Base-by-base conservation (phyloP, 1,140 invertebrate species). In the Manduca sexta region DNA sequence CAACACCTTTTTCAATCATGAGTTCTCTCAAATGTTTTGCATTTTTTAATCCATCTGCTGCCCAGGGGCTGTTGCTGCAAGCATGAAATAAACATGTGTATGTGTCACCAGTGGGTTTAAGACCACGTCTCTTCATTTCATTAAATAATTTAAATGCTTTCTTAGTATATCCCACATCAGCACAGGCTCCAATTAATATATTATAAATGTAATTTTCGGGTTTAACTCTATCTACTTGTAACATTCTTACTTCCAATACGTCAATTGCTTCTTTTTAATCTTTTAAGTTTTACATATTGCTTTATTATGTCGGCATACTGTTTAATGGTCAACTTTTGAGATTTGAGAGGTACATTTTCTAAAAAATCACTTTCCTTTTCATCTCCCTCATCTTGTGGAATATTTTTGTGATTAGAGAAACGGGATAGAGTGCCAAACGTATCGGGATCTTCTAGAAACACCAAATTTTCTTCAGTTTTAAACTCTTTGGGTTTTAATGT, bases 31-130 rank as follows among this genome's bases (percentile, higher is more conserved):
- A 84, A 52, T 89, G 66, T 18, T 75, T 87, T 0, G 94, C 94
- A 67, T 89, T 82, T 38, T 88, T 83, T 18, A 93, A 72, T 16
- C 92, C 91, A 74, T 93, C 89, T 30, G 76, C 65, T 15, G 84
- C 67, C 75, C 88, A 91, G 1, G 94, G 93, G 45, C 90, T 93
- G 75, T 96, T 93, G 6, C 94, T 90, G 84, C 95, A 97, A 6
- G 94, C 92, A 86, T 96, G 95, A 69, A 98, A 93, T 11, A 98
- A 83, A 46, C 92, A 92, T 10, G 94, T 96, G 67, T 95, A 95
- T 6, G 91, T 92, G 7, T 91, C 89, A 0, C 87, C 87, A 29
- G 90, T 92, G 0, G 91, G 89, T 57, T 88, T 88, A 0, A 96
- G 68, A 0, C 88, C 90, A 34, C 91, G 72, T 65, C 91, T 91